Evolutionary conservation across 2,888 invertebrate genomes (phyloP), one percentile per base, ranked within the genome.

Genomic region (Seladonia tumulorum): DNA sequence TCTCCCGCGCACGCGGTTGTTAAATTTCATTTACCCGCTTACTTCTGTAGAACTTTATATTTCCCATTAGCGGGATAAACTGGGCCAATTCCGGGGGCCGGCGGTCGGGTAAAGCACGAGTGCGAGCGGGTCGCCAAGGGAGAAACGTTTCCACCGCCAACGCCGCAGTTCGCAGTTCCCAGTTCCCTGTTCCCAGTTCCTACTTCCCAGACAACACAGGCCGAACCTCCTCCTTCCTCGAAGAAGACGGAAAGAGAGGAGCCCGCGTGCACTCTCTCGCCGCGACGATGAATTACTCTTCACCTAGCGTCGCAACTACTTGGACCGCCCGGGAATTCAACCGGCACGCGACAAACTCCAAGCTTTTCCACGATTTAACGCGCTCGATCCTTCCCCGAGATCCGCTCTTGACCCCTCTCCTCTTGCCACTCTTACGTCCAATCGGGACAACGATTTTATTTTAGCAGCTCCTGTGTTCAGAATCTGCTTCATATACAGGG

Each of bases 31-130:
- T 93, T 93, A 92, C 92, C 90, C 90, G 88, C 90, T 91, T 93
- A 92, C 93, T 93, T 93, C 90, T 91, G 90, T 90, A 91, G 90
- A 92, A 94, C 93, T 93, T 93, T 93, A 93, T 94, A 93, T 94
- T 94, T 94, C 93, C 92, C 92, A 93, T 94, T 94, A 94, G 93
- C 91, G 89, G 92, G 92, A 93, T 92, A 94, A 94, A 93, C 92
- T 93, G 94, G 94, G 93, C 94, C 90, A 93, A 93, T 94, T 93
- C 90, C 66, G 73, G 47, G 0, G 29, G 22, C 49, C 68, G 45
- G 3, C 29, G 5, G 70, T 18, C 49, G 79, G 25, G 63, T 29
- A 29, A 42, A 75, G 80, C 75, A 29, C 39, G 53, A 66, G 47
- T 5, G 0, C 10, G 29, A 49, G 10, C 25, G 47, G 42, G 49